phyloP scores from a whole-genome alignment of 2,888 invertebrate genomes.

The Drosophila mulleri region DNA sequence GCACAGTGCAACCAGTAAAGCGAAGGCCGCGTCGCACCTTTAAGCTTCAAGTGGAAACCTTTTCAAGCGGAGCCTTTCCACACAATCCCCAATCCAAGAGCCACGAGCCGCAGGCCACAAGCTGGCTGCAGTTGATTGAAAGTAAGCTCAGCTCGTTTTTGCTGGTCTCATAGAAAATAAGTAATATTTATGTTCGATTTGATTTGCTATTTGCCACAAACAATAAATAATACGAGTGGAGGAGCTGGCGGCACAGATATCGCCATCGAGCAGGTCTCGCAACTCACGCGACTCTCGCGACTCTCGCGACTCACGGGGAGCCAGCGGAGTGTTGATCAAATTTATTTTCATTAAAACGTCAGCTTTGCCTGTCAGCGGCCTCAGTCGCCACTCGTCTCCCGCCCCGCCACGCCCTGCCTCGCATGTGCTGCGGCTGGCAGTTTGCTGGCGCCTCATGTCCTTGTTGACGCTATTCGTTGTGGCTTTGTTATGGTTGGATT shows the following conservation, averaged over 20 bases:
- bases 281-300: not conserved
- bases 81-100: too few species aligned
- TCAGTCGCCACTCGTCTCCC: not conserved
- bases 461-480: slow-evolving; percentile 54
- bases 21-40: slow-evolving; percentile 26
- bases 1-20: slow-evolving; percentile 28
- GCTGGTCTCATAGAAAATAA: slow-evolving; percentile 1
- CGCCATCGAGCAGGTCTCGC: slow-evolving; percentile 23
- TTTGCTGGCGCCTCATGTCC: slow-evolving; percentile 58
- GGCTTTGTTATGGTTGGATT: slow-evolving; percentile 19
- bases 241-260: slow-evolving; percentile 10
- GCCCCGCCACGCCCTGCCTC: not conserved
- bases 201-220: slow-evolving; percentile 16
- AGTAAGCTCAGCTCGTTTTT: not conserved
- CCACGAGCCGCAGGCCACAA: not conserved
- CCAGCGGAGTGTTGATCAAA: slow-evolving; percentile 70
- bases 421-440: slow-evolving; percentile 20
- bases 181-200: slow-evolving; percentile 34
- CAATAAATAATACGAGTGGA: slow-evolving; percentile 7
- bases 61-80: not conserved
- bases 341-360: slow-evolving; percentile 72
- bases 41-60: slow-evolving; percentile 8
- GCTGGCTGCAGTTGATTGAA: not conserved
- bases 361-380: slow-evolving; percentile 46
- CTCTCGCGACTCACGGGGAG: slow-evolving; percentile 10